phyloP scores from a whole-genome alignment of 2,888 invertebrate genomes.

The Agrenia bidenticulata region DNA sequence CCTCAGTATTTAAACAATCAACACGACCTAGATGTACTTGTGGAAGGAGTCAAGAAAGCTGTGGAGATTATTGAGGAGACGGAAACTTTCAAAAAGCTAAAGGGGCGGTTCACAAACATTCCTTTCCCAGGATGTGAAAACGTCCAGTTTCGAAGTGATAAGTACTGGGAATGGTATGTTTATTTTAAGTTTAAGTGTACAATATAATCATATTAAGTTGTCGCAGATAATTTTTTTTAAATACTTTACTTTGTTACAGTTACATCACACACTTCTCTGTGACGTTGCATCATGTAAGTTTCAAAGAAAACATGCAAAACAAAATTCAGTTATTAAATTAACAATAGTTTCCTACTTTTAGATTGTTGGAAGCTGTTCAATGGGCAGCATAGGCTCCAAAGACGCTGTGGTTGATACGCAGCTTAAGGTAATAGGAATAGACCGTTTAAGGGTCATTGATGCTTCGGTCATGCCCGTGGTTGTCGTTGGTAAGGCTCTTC shows the following conservation, averaged over 20 bases:
- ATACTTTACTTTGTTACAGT: slow-evolving; percentile 11
- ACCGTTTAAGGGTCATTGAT: slow-evolving; percentile 40
- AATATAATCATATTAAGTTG: not conserved
- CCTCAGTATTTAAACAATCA: slow-evolving; percentile 40
- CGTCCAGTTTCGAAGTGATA: slow-evolving; percentile 37
- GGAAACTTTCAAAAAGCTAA: slow-evolving; percentile 28
- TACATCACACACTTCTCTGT: slow-evolving; percentile 35
- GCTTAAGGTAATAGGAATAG: slow-evolving; percentile 37
- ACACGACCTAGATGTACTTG: slow-evolving; percentile 37
- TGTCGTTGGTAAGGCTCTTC: slow-evolving; percentile 26
- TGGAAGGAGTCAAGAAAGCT: slow-evolving; percentile 37
- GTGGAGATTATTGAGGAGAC: slow-evolving; percentile 42
- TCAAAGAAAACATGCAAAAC: not conserved
- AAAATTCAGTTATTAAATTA: not conserved
- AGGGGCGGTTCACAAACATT: slow-evolving; percentile 37
- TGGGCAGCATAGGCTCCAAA: slow-evolving; percentile 36
- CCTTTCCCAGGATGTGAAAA: slow-evolving; percentile 47
- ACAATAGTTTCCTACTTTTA: not conserved
- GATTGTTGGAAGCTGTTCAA: slow-evolving; percentile 35
- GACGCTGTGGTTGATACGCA: slow-evolving; percentile 46
- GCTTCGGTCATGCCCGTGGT: slow-evolving; percentile 44
- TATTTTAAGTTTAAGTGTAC: no score
- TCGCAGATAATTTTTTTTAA: not conserved
- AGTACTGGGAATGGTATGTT: slow-evolving; percentile 31
- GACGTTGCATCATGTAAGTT: slow-evolving; percentile 43